phyloP scores from a whole-genome alignment of 30 jellyfish, hydroid and myxozoan genomes.

The Mastigias papua region DNA sequence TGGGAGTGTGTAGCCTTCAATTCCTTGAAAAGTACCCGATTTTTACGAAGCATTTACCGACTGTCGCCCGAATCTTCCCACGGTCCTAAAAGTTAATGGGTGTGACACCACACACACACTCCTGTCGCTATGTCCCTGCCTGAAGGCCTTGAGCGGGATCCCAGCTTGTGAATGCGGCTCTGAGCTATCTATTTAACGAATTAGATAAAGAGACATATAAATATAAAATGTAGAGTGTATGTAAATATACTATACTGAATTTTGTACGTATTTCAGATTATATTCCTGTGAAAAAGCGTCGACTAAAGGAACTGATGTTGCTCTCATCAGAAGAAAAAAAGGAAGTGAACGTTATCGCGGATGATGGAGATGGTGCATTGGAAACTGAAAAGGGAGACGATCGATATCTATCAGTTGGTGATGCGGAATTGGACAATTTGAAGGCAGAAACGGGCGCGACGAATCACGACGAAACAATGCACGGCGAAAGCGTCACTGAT shows the following conservation, averaged over 20 bases:
- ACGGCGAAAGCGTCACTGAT: not conserved
- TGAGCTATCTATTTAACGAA: not conserved
- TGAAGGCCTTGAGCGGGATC: no score
- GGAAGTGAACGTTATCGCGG: not conserved
- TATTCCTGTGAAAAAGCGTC: slow-evolving; percentile 64
- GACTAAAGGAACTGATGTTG: slow-evolving; percentile 53
- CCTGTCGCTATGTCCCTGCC: no score
- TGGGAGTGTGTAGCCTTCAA: no score
- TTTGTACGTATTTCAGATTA: slow-evolving; percentile 1
- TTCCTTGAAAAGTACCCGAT: no score
- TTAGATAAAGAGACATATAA: no score
- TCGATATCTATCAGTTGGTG: not conserved
- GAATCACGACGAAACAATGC: not conserved
- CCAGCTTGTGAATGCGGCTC: no score
- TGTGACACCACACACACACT: no score
- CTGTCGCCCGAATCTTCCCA: no score
- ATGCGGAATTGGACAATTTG: not conserved
- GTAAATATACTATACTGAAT: not conserved
- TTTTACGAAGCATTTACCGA: no score
- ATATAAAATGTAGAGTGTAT: not conserved
- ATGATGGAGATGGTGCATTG: not conserved
- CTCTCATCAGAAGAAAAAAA: not conserved
- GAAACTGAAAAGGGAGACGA: not conserved
- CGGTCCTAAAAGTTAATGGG: no score
- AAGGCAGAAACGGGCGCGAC: not conserved